A percentile compares a stretch with the other conserved stretches of the same genome.
Evolutionary conservation across 2,888 invertebrate species (phyloP).

Genomic region (Folsomia manolachei): DNA sequence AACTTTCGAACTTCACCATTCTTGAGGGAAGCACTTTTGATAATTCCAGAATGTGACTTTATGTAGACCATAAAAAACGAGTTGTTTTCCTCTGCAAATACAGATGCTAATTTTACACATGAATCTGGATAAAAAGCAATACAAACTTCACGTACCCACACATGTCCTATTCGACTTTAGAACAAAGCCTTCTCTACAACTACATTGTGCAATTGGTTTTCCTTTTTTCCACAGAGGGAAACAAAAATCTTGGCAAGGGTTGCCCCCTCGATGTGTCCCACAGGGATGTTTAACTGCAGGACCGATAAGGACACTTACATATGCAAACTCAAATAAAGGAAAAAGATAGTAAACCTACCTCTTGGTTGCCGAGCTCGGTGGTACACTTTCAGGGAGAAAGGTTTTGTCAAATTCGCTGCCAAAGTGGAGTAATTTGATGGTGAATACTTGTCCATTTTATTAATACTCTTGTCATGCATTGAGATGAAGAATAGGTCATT

Average conservation of each 20-base stretch:
- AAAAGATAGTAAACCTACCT: too few relatives aligned
- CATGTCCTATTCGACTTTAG: constrained; percentile 30
- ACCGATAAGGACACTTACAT: constrained; percentile 26
- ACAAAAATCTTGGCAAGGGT: constrained; percentile 70
- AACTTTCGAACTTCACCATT: constrained; percentile 32
- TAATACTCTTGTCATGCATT: constrained; percentile 64
- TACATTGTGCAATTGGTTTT: constrained; percentile 56
- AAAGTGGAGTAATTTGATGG: constrained; percentile 55
- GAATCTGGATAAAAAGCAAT: constrained; percentile 10
- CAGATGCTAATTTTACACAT: too few relatives aligned
- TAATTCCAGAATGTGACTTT: constrained; percentile 38
- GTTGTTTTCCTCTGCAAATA: constrained; percentile 27
- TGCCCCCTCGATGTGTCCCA: constrained; percentile 10
- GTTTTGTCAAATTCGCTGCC: constrained; percentile 60
- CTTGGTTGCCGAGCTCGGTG: constrained; percentile 75
- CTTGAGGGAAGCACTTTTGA: constrained; percentile 36
- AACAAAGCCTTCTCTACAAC: constrained; percentile 42
- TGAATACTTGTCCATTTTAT: constrained; percentile 62
- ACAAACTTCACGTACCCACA: constrained; percentile 15
- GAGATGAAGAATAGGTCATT: constrained; percentile 70
- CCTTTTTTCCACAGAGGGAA: constrained; percentile 63
- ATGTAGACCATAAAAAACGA: constrained; percentile 34
- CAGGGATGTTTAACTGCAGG: constrained; percentile 27
- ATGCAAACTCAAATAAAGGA: too few relatives aligned
- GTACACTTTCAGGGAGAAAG: constrained; percentile 68